phyloP scores from a whole-genome alignment of 2,797 vertebrate genomes.

The Urosaurus nigricauda region DNA sequence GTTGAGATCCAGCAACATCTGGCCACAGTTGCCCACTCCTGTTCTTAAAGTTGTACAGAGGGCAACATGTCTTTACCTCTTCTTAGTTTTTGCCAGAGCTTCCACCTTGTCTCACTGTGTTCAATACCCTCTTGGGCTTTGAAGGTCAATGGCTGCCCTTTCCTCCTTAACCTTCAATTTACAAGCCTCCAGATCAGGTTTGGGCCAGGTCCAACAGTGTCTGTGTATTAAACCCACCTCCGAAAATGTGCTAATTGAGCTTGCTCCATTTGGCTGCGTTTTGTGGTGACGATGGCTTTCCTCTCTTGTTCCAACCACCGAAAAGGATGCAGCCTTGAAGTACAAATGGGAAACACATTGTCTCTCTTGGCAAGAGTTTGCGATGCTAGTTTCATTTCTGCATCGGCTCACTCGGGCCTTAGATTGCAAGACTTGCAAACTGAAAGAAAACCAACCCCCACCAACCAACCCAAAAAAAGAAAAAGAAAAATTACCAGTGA shows the following conservation, averaged over 20 bases:
- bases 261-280: slow-evolving; percentile 87
- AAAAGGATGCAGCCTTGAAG: slow-evolving; percentile 93
- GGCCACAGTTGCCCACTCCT: too few species aligned
- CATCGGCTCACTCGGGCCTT: slow-evolving; percentile 92
- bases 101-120: neutral
- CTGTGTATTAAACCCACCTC: slow-evolving; percentile 82
- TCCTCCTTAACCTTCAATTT: neutral
- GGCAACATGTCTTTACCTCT: neutral
- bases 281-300: slow-evolving; percentile 88
- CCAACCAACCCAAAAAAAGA: neutral
- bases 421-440: slow-evolving; percentile 99
- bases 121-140: too few species aligned
- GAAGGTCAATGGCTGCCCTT: neutral
- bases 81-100: neutral
- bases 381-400: slow-evolving; percentile 88
- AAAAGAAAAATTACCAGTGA: slow-evolving; percentile 68
- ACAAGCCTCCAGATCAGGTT: neutral
- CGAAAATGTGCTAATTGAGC: slow-evolving; percentile 83
- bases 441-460: slow-evolving; percentile 87
- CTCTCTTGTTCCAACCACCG: slow-evolving; percentile 82
- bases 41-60: neutral
- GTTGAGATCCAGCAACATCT: too few species aligned
- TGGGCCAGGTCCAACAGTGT: slow-evolving; percentile 46
- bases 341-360: slow-evolving; percentile 98
- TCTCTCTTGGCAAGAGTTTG: slow-evolving; percentile 86